Base-by-base conservation (phyloP, 2,888 invertebrate species). In the Sthenelais limicola region DNA sequence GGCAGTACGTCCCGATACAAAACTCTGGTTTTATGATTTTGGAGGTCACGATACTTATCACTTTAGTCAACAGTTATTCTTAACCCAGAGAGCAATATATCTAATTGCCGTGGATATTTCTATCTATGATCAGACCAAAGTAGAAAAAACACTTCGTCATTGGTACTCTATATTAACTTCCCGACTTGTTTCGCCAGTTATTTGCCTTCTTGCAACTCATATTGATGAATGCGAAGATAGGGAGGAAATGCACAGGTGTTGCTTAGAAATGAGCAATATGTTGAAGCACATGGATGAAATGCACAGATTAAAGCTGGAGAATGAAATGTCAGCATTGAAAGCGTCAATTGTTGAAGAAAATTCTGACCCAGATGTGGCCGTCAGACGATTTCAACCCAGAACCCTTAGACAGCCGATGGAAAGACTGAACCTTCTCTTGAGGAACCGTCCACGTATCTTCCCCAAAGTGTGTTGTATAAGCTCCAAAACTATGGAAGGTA, bases 31-130 rank as follows among this genome's bases (percentile, higher is more conserved):
- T 33, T 56, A 56, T 32, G 56, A 56, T 21, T 56, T 56, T 32
- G 56, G 56, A 4, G 56, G 56, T 5, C 56, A 56, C 33, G 56
- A 56, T 33, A 56, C 56, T 1, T 56, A 56, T 21, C 56, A 56
- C 56, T 56, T 56, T 33, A 56, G 56, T n/a, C 56, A 56, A 33
- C 56, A 56, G 56, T 32, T 56, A 33, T 56, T 56, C 56, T 33
- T 56, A 32, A 56, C 56, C 2, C 56, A 56, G 32, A 56, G 56
- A n/a, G 56, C 56, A 3, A 56, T 56, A 32, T 56, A 56, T n/a
- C 56, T 56, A 33, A 18, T 56, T 32, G 56, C 56, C 1, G 56
- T 56, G 1, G 56, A 56, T 32, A 28, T 56, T 18, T 56, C 30
- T 33, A 32, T 30, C 56, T 56, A 56, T 15, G 30, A 56, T 15